phyloP scores from a whole-genome alignment of 2,113 vertebrate species.

The Microtus oregoni region DNA sequence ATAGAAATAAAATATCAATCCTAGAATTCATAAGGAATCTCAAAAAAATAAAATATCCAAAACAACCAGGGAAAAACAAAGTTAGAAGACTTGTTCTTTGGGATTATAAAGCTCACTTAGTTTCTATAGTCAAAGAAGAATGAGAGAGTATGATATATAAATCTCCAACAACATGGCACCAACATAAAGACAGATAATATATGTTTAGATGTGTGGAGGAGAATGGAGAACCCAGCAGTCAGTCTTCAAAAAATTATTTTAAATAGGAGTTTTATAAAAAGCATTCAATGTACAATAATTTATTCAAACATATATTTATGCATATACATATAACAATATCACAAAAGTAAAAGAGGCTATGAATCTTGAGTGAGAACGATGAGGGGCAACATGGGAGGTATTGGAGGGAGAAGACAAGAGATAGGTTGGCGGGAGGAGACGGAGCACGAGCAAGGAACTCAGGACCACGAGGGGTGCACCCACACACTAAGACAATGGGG shows the following conservation, averaged over 20 bases:
- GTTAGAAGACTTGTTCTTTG: no score
- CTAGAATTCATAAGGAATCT: background rate
- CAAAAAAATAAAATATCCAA: background rate
- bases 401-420: background rate
- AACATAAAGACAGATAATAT: background rate
- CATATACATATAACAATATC: background rate
- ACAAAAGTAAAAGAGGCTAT: background rate
- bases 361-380: background rate
- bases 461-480: no score
- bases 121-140: background rate
- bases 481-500: no score
- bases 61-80: background rate
- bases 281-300: background rate
- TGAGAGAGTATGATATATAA: background rate
- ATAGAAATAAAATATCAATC: slow-evolving; percentile 2
- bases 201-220: background rate
- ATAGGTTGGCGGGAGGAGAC: background rate
- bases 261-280: background rate
- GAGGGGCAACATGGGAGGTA: background rate
- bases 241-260: background rate
- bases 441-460: no score
- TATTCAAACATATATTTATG: background rate
- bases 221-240: background rate
- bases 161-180: background rate
- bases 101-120: background rate